A percentile compares a stretch with the other conserved stretches of the same genome.
Conservation (phyloP, 2,113 vertebrate species). For the Nerophis lumbriciformis region DNA sequence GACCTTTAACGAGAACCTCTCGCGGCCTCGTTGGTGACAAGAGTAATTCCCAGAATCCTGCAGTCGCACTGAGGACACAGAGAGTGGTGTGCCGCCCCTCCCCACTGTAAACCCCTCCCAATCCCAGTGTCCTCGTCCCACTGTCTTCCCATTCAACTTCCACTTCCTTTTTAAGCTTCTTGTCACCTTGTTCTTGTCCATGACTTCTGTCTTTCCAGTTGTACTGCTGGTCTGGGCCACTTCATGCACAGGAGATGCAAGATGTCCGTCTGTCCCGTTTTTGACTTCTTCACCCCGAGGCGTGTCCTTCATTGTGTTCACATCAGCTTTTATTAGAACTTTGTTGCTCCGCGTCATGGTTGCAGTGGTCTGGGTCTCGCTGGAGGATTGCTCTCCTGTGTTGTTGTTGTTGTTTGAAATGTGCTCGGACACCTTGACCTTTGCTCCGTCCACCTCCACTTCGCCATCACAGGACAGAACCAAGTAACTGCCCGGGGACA, state of each 20-base stretch:
- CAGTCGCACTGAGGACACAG: slow-evolving; percentile 34
- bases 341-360: not conserved
- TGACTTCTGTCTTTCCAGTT: not conserved
- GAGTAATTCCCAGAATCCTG: slow-evolving; percentile 63
- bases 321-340: not conserved
- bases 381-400: not conserved
- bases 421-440: slow-evolving; percentile 20
- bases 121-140: slow-evolving; percentile 21
- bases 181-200: slow-evolving; percentile 17
- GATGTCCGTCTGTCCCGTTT: not conserved
- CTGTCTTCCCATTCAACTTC: slow-evolving; percentile 40
- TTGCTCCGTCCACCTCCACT: slow-evolving; percentile 55
- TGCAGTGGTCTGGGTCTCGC: not conserved
- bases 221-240: slow-evolving; percentile 2
- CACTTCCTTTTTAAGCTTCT: slow-evolving; percentile 40
- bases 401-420: not conserved
- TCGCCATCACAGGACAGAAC: slow-evolving; percentile 59
- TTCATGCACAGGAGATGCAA: not conserved
- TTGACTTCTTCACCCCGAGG: not conserved
- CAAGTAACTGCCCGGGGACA: slow-evolving; percentile 51
- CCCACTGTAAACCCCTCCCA: slow-evolving; percentile 3
- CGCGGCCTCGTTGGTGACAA: slow-evolving; percentile 52
- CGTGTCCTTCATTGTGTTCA: not conserved
- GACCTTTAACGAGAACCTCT: slow-evolving; percentile 55
- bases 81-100: slow-evolving; percentile 28